These are phyloP conservation scores for Petrolisthes cinctipes DNA, from an alignment of 2,888 invertebrate genomes.

Conservation along the genomic window DNA sequence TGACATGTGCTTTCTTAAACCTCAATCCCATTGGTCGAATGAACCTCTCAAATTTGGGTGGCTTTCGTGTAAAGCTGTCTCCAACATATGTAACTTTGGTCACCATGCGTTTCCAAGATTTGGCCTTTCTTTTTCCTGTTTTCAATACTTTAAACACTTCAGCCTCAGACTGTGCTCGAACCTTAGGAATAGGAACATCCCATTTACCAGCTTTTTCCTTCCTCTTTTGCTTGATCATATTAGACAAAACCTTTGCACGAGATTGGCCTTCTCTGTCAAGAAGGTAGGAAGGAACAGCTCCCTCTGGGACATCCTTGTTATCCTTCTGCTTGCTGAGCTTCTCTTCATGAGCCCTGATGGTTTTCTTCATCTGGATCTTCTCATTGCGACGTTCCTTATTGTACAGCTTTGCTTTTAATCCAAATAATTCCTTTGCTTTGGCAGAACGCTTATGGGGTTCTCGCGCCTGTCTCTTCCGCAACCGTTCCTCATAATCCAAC, in stretches of 20 bases:
- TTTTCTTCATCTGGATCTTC: conserved; percentile 99
- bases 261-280: conserved; percentile 95
- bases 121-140: conserved; percentile 91
- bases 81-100: conserved; percentile 98
- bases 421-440: conserved; percentile 91
- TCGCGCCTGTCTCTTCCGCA: conserved; percentile 94
- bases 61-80: conserved; percentile 97
- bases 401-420: conserved; percentile 96
- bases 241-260: conserved; percentile 94
- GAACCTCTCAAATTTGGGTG: conserved; percentile 98
- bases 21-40: conserved; percentile 97
- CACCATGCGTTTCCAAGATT: conserved; percentile 99
- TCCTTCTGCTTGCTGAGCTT: conserved; percentile 89
- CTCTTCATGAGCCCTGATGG: conserved; percentile 97
- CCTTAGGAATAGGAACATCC: conserved; percentile 99
- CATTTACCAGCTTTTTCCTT: conserved; percentile 99
- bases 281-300: conserved; percentile 95
- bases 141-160: conserved; percentile 95
- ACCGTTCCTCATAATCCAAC: conserved; percentile 96
- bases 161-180: conserved; percentile 93
- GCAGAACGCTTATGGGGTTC: conserved; percentile 91
- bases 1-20: conserved; percentile 98
- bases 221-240: conserved; percentile 99
- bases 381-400: conserved; percentile 97
- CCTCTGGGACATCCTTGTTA: conserved; percentile 83